A percentile compares a stretch with the other conserved stretches of the same genome.
phyloP scores from a whole-genome alignment of 2,113 vertebrate genomes.

The Lonchura striata region DNA sequence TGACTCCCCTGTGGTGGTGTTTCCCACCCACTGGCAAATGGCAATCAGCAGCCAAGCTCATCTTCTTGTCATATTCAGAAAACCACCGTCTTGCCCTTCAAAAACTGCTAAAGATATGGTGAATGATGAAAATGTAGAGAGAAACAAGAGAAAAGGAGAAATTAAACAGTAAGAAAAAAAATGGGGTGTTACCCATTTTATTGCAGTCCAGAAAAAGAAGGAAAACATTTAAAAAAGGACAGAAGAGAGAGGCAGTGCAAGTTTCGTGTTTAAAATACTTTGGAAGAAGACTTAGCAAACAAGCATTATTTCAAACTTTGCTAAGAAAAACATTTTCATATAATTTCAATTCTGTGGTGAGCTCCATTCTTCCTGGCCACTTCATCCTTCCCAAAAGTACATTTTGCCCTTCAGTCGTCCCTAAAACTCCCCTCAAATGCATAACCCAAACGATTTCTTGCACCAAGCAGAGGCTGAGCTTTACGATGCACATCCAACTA shows the following conservation, averaged over 20 bases:
- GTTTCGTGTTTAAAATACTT: conserved; percentile 2
- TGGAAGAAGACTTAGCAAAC: background rate
- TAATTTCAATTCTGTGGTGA: background rate
- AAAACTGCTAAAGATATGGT: background rate
- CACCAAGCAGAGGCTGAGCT: background rate
- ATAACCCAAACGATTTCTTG: background rate
- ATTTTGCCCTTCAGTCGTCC: background rate
- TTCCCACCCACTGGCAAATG: background rate
- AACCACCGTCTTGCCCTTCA: background rate
- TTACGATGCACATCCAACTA: background rate
- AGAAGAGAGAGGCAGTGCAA: conserved; percentile 5
- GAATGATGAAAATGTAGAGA: background rate
- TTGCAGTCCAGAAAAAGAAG: conserved; percentile 26
- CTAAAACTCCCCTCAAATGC: background rate
- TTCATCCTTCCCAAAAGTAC: background rate
- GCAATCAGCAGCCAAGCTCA: background rate
- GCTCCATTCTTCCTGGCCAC: background rate
- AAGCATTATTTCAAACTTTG: background rate
- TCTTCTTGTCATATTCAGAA: background rate
- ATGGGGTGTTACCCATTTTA: conserved; percentile 59
- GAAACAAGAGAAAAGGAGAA: conserved; percentile 24
- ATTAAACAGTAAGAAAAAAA: conserved; percentile 42
- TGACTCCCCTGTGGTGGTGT: background rate
- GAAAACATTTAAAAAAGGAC: conserved; percentile 24
- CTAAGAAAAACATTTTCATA: background rate